A percentile compares a stretch with the other conserved stretches of the same genome.
phyloP scores from a whole-genome alignment of 53 echinoderm and acorn worm genomes.

The Hippasteria phrygiana region DNA sequence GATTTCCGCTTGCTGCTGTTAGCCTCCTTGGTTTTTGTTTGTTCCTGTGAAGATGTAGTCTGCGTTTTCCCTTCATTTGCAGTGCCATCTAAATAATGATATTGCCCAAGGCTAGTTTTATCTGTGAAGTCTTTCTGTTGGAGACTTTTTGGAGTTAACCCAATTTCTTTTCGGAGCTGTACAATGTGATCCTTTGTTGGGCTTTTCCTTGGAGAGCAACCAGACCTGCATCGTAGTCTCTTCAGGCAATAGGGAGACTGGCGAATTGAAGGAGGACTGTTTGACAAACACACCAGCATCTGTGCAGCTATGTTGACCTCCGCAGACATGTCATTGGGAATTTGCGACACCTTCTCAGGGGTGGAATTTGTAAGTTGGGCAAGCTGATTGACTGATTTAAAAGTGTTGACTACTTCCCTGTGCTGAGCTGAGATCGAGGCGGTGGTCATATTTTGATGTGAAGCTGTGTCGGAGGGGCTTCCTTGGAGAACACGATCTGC shows the following conservation, averaged over 20 bases:
- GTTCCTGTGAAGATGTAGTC: neutral
- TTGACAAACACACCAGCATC: constrained; percentile 39
- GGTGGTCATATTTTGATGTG: neutral
- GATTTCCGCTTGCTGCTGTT: constrained; percentile 40
- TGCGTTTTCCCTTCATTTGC: neutral
- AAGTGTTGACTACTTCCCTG: neutral
- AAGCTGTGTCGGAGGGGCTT: neutral
- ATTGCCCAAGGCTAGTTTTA: neutral
- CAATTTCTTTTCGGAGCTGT: constrained; percentile 46
- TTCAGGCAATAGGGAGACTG: constrained; percentile 28
- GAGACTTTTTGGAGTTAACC: constrained; percentile 7
- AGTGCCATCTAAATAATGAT: neutral
- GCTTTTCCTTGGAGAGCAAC: constrained; percentile 10
- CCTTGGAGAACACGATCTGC: neutral
- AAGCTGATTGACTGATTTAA: neutral
- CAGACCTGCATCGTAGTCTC: constrained; percentile 13
- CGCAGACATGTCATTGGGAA: constrained; percentile 34
- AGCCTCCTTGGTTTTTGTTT: neutral
- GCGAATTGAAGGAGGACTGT: constrained; percentile 43
- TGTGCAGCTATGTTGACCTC: constrained; percentile 60
- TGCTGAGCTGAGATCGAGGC: neutral
- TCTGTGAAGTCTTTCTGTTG: neutral
- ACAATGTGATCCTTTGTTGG: constrained; percentile 19
- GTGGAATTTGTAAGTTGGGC: neutral
- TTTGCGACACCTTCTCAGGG: neutral